These are phyloP conservation scores for Ammospiza maritima DNA, from an alignment of 2,797 vertebrate genomes.

Conservation along the genomic window DNA sequence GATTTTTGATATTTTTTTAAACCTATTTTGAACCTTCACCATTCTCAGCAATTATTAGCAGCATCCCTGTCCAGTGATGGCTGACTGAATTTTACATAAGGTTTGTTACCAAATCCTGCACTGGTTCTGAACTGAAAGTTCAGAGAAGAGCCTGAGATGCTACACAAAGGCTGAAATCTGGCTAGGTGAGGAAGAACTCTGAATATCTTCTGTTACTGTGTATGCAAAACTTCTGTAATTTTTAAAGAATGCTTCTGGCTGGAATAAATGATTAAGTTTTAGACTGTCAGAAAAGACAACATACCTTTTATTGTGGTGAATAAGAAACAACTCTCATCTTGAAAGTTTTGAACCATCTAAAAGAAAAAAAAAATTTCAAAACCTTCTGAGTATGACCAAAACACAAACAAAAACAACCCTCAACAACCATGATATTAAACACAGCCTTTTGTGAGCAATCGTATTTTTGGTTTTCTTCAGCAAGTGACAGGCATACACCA, in stretches of 20 bases:
- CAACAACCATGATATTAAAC: neutral
- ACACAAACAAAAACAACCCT: neutral
- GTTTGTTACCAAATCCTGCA: neutral
- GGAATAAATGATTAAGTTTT: neutral
- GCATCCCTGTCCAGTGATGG: neutral
- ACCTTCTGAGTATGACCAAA: neutral
- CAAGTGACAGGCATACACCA: neutral
- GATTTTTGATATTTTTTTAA: neutral
- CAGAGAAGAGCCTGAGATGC: neutral
- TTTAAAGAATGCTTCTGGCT: neutral
- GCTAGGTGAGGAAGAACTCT: neutral
- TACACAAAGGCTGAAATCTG: neutral
- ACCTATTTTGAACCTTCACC: neutral
- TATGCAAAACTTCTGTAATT: neutral
- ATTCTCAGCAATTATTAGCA: neutral
- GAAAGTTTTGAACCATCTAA: constrained; percentile 95
- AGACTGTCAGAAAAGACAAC: neutral
- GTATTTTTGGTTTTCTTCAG: neutral
- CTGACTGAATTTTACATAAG: neutral
- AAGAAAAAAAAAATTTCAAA: neutral
- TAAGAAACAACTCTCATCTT: constrained; percentile 94
- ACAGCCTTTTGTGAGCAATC: neutral
- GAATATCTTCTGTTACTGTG: neutral
- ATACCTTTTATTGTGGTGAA: constrained; percentile 93
- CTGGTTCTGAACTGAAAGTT: neutral